These are phyloP conservation scores for Dendrophyllia cribrosa DNA, from an alignment of 64 coral and sea anemone genomes.

Conservation along the genomic window DNA sequence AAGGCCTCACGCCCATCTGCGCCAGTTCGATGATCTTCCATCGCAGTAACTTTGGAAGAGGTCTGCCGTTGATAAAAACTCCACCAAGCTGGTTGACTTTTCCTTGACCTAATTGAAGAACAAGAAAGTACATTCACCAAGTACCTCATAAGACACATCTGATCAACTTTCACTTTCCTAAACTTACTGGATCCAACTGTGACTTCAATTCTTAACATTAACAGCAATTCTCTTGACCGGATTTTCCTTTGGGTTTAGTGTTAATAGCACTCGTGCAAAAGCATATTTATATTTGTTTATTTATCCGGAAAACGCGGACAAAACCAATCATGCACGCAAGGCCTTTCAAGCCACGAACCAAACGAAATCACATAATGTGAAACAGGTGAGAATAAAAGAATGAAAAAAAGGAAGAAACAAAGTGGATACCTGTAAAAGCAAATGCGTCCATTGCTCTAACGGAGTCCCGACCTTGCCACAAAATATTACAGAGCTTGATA, in stretches of 20 bases:
- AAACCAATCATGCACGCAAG: constrained; percentile 1
- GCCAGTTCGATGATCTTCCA: constrained; percentile 88
- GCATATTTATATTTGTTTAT: neutral
- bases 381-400: neutral
- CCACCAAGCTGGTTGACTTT: constrained; percentile 93
- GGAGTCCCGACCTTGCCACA: neutral
- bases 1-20: constrained; percentile 84
- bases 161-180: too few species aligned
- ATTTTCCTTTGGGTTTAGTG: neutral
- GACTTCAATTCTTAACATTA: neutral
- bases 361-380: neutral
- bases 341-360: neutral
- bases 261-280: neutral
- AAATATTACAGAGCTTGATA: constrained; percentile 12
- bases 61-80: constrained; percentile 93
- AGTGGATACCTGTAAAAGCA: constrained; percentile 41
- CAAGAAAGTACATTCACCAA: neutral
- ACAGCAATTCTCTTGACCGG: neutral
- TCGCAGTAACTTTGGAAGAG: constrained; percentile 80
- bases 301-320: constrained; percentile 15
- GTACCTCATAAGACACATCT: neutral
- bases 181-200: too few species aligned
- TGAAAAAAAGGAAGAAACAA: neutral
- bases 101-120: constrained; percentile 72
- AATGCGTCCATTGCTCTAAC: constrained; percentile 32